Evolutionary conservation across 1,140 invertebrate species (phyloP), one percentile per base, ranked within the genome.

Genomic region (Brachionus asplanchnoidis): DNA sequence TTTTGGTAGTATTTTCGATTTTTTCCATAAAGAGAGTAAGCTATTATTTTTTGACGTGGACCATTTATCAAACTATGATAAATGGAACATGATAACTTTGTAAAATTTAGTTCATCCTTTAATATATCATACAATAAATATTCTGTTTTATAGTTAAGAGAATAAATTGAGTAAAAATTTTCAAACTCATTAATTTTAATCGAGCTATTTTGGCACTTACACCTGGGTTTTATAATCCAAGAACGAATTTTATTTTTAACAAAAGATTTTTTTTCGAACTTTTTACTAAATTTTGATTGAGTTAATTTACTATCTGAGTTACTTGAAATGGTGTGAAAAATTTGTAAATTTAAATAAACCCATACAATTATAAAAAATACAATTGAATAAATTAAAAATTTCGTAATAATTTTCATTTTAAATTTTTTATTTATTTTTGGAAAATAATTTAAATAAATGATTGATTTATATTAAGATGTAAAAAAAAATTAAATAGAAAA

Each of bases 21-120:
- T 65, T 82, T 82, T 65, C 79, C 79, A 68, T 65, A 82, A 20
- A 82, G 79, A 65, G 79, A 65, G 40, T 42, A 60, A 11, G 79
- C 40, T 8, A 82, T 32, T 42, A 82, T 68, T 60, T 82, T 82
- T 68, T 28, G 40, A 68, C 14, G 23, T 44, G 65, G 53, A 20
- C 53, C 79, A 42, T 28, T 17, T 12, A 14, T 82, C 14, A 82
- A 65, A 32, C n/a, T 23, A 46, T 82, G 53, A 65, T 82, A 82
- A 20, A 23, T n/a, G 4, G 36, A 20, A 46, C 79, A 82, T 77
- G 73, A 50, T n/a, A 50, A 77, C 23, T 1, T 26, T 3, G 9
- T 77, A 46, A 28, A 26, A 12, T 77, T 36, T 6, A 20, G n/a
- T 20, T 77, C 5, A 77, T 36, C 12, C 23, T 77, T 46, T 23